phyloP scores from a whole-genome alignment of 2,888 invertebrate genomes.

The Cataglyphis rosenhaueri region DNA sequence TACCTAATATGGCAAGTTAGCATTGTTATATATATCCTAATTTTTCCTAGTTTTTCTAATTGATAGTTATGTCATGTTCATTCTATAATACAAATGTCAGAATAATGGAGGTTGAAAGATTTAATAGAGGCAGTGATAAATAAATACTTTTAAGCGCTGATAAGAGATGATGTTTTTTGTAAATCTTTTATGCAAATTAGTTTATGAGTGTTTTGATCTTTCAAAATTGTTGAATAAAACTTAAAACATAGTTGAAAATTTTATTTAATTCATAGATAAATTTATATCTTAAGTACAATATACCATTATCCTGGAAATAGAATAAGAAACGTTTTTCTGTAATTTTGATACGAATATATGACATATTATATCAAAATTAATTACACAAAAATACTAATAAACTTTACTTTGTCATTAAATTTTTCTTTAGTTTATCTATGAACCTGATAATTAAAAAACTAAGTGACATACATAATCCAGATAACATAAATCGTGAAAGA shows the following conservation, averaged over 20 bases:
- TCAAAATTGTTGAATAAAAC: neutral
- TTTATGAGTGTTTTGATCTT: neutral
- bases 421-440: neutral
- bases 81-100: neutral
- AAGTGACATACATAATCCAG: neutral
- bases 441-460: neutral
- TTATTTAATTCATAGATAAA: neutral
- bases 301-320: neutral
- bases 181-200: neutral
- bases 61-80: neutral
- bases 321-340: neutral
- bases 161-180: neutral
- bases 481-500: neutral
- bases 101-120: neutral
- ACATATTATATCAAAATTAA: neutral
- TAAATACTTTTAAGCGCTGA: neutral
- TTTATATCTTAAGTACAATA: neutral
- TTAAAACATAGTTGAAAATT: neutral
- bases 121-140: constrained; percentile 11
- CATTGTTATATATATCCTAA: neutral
- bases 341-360: neutral
- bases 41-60: neutral
- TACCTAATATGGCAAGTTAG: neutral
- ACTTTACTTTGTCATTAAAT: neutral
- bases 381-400: neutral